These are phyloP conservation scores for Drosophila serrata DNA, from an alignment of 1,140 invertebrate genomes.

Conservation along the genomic window DNA sequence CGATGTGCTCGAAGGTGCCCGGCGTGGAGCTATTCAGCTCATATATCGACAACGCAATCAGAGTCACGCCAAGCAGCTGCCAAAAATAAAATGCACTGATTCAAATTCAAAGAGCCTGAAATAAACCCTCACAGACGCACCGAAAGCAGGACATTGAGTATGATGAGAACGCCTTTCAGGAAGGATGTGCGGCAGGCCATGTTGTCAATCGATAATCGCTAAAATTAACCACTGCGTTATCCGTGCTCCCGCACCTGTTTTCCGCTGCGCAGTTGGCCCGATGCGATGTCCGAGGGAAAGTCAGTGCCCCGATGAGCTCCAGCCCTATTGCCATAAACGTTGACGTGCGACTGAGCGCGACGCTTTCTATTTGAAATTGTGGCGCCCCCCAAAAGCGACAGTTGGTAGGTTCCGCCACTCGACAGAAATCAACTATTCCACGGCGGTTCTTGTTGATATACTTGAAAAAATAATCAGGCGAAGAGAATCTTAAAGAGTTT, in stretches of 20 bases:
- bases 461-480: conserved; percentile 15
- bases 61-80: conserved; percentile 75
- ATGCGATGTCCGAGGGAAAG: conserved; percentile 14
- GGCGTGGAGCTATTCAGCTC: conserved; percentile 76
- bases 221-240: conserved; percentile 50
- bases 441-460: conserved; percentile 11
- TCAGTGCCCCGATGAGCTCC: conserved; percentile 23
- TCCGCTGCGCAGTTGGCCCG: conserved; percentile 54
- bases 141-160: conserved; percentile 77
- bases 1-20: conserved; percentile 79
- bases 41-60: conserved; percentile 76
- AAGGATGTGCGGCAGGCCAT: conserved; percentile 68
- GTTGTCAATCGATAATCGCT: conserved; percentile 70
- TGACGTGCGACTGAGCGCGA: conserved; percentile 70
- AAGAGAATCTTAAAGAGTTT: neutral
- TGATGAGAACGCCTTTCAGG: conserved; percentile 70
- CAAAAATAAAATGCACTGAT: conserved; percentile 3
- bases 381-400: conserved; percentile 61
- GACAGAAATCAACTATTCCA: conserved; percentile 49
- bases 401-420: conserved; percentile 40
- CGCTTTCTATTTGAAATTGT: conserved; percentile 74
- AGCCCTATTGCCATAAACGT: conserved; percentile 67
- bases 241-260: conserved; percentile 19
- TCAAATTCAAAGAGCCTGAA: neutral
- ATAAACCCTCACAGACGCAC: conserved; percentile 75